Evolutionary conservation across 2,888 invertebrate genomes (phyloP).

Genomic region (Chrysolina americana): DNA sequence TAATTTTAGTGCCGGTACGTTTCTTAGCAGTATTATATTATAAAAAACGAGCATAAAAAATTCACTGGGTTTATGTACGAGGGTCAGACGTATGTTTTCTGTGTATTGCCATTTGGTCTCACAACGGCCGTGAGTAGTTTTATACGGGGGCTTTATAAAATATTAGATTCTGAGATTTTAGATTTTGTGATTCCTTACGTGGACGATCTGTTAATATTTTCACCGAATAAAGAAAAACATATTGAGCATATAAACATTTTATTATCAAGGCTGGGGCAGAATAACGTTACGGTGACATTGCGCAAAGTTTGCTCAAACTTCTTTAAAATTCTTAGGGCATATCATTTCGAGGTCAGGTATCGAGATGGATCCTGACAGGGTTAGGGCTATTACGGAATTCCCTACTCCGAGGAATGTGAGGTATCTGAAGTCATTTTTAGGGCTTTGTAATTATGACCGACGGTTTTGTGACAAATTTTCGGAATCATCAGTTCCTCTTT

Average conservation of each 20-base stretch:
- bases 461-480: constrained; percentile 23
- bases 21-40: constrained; percentile 26
- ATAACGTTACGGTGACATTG: constrained; percentile 16
- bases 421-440: constrained; percentile 16
- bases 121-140: constrained; percentile 13
- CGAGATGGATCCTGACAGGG: constrained; percentile 1
- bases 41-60: constrained; percentile 39
- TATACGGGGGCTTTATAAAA: not conserved
- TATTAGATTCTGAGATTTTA: not conserved
- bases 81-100: constrained; percentile 32
- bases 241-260: constrained; percentile 11
- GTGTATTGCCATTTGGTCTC: constrained; percentile 22
- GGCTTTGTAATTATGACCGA: constrained; percentile 10
- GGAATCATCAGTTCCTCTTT: constrained; percentile 6
- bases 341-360: not conserved
- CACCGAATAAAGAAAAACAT: not conserved
- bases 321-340: constrained; percentile 22
- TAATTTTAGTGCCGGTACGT: constrained; percentile 5
- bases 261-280: not conserved
- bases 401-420: constrained; percentile 7
- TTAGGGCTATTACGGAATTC: not conserved
- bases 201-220: constrained; percentile 22
- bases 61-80: constrained; percentile 22
- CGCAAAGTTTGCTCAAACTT: constrained; percentile 4
- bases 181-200: constrained; percentile 21